A percentile compares a stretch with the other conserved stretches of the same genome.
phyloP scores from a whole-genome alignment of 2,797 vertebrate genomes.

The Chromobotia macracanthus region DNA sequence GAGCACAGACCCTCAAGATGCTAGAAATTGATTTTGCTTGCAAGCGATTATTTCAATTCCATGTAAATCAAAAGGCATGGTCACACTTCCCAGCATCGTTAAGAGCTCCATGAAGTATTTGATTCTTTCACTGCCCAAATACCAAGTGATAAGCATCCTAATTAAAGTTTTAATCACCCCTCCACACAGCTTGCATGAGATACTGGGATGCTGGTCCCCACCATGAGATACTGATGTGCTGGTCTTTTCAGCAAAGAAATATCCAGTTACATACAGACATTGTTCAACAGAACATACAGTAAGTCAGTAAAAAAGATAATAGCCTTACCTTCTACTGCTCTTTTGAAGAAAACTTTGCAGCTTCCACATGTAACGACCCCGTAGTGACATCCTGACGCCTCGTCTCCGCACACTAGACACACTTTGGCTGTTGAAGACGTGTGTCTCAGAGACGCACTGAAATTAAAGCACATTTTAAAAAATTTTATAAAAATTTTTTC shows the following conservation, averaged over 20 bases:
- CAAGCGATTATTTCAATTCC: too few species aligned
- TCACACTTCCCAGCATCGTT: background rate
- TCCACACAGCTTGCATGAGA: too few species aligned
- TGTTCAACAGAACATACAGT: background rate
- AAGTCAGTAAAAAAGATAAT: background rate
- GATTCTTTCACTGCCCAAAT: background rate
- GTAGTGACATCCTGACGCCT: slow-evolving; percentile 98
- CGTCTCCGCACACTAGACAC: slow-evolving; percentile 96
- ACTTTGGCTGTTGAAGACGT: slow-evolving; percentile 97
- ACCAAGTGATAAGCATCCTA: background rate
- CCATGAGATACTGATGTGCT: too few species aligned
- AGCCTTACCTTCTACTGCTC: slow-evolving; percentile 95
- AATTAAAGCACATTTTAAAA: slow-evolving; percentile 50
- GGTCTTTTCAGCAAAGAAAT: background rate
- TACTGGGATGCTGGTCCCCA: too few species aligned
- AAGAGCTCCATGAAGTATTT: background rate
- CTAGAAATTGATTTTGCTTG: too few species aligned
- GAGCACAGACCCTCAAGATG: too few species aligned
- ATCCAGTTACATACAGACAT: background rate
- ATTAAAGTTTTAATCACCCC: background rate
- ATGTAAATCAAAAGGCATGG: background rate
- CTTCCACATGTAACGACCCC: slow-evolving; percentile 98
- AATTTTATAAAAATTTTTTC: too few species aligned
- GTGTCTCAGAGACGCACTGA: slow-evolving; percentile 91
- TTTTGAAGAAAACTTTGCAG: slow-evolving; percentile 99